Evolutionary conservation across 2,888 invertebrate genomes (phyloP), one percentile per base, ranked within the genome.

Genomic region (Rotaria magnacalcarata): DNA sequence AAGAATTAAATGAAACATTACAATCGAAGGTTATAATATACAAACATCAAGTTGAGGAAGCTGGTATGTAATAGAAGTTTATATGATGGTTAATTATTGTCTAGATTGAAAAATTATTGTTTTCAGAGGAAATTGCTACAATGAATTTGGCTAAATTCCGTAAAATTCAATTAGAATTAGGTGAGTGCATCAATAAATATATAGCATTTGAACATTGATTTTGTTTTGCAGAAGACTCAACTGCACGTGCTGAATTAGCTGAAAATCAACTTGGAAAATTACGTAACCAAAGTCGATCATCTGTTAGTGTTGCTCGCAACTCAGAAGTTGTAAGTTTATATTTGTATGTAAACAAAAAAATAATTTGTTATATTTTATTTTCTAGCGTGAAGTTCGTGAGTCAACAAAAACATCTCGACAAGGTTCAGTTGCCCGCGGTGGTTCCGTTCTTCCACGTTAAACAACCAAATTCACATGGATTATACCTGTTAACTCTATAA

Each of bases 31-130:
- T 99, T 94, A 98, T 98, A 94, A 96, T 96, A 90, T 99, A 97
- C 95, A 98, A 98, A 95, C 95, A 97, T 93, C 98, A 98, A 94
- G 97, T 98, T 92, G 98, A 99, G 91, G 98, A 99, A 92, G 98
- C 98, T 89, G 93, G 93, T 90, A 91, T 34, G 34, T 34, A 92
- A 92, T 87, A 84, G 87, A 10, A 41, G 52, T 50, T 54, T 34
- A 21, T 47, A 47, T 11, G 11, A 47, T 11, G 47, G 4, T 86
- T 56, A 85, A 11, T 85, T 52, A 34, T 34, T 34, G 34, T 34
- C 34, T 34, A 34, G 1, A 34, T 34, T 34, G 34, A 34, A 34
- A 34, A 34, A 34, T 34, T 34, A 34, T 34, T 34, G 3, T 52
- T 52, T 52, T 52, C 11, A 52, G 52, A 92, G 89, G 91, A 92